Conservation (phyloP, 2,797 vertebrate genomes). For the Varecia variegata region DNA sequence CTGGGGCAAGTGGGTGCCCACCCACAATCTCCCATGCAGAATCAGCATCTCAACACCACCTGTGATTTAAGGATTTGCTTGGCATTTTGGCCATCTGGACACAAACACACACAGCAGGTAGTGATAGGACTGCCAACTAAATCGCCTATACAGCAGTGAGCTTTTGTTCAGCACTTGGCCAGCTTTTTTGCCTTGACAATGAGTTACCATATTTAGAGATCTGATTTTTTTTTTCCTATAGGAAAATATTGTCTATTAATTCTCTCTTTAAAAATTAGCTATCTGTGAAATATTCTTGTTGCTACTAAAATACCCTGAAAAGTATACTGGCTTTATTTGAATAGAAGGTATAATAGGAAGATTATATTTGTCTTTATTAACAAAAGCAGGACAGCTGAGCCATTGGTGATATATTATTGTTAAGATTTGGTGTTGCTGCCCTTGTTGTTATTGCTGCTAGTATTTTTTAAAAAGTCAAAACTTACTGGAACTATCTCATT, state of each 20-base stretch:
- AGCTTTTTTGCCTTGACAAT: background rate
- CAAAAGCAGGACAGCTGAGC: background rate
- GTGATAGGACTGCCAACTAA: background rate
- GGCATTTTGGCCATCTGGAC: constrained; percentile 44
- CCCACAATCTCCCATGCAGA: constrained; percentile 1
- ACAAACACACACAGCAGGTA: constrained; percentile 15
- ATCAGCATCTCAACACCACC: constrained; percentile 29
- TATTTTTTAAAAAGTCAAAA: constrained; percentile 19
- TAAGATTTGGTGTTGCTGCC: background rate
- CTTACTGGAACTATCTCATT: background rate
- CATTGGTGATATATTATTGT: background rate
- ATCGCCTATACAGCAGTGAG: background rate
- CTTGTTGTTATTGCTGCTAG: background rate
- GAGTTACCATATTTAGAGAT: background rate
- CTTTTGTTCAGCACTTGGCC: background rate
- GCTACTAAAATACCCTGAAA: constrained; percentile 1
- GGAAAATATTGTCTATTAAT: constrained; percentile 13
- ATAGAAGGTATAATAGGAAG: background rate
- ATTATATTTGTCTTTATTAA: constrained; percentile 28
- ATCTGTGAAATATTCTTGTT: background rate
- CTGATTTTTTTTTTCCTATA: background rate
- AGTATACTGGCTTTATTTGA: background rate
- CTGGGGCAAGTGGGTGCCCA: background rate
- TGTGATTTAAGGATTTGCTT: constrained; percentile 4
- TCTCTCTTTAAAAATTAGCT: constrained; percentile 5